A percentile compares a stretch with the other conserved stretches of the same genome.
Evolutionary conservation across 2,888 invertebrate species (phyloP).

Genomic region (Ophion obscuratus): DNA sequence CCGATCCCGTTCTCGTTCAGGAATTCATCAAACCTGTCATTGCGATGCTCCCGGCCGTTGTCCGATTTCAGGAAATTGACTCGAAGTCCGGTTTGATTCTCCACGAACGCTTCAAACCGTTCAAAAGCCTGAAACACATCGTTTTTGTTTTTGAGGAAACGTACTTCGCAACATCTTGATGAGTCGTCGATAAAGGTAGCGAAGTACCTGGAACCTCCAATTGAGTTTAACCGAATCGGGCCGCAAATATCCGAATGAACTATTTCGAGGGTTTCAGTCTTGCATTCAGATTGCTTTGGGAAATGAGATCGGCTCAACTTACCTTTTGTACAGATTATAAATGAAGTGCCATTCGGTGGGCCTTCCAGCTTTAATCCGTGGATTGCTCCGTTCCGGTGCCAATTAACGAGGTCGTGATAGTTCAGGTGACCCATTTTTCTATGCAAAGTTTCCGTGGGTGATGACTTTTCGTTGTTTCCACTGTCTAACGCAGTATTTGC

Average conservation of each 20-base stretch:
- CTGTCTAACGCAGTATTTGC: background rate
- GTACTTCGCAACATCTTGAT: background rate
- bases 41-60: background rate
- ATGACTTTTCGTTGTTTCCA: background rate
- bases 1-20: background rate
- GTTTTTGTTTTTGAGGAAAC: background rate
- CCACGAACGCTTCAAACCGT: background rate
- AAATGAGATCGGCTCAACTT: background rate
- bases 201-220: background rate
- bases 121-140: background rate
- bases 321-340: background rate
- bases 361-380: background rate
- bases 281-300: background rate
- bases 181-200: background rate
- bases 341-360: background rate
- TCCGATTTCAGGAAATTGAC: background rate
- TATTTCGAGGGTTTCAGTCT: background rate
- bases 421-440: slow-evolving; percentile 4
- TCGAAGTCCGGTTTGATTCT: too few relatives aligned
- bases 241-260: slow-evolving; percentile 1
- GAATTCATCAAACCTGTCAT: background rate
- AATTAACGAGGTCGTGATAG: background rate
- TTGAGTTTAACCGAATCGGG: background rate
- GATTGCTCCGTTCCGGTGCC: background rate
- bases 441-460: background rate